These are phyloP conservation scores for Panthera uncia DNA, from an alignment of 2,113 vertebrate species.

Conservation along the genomic window DNA sequence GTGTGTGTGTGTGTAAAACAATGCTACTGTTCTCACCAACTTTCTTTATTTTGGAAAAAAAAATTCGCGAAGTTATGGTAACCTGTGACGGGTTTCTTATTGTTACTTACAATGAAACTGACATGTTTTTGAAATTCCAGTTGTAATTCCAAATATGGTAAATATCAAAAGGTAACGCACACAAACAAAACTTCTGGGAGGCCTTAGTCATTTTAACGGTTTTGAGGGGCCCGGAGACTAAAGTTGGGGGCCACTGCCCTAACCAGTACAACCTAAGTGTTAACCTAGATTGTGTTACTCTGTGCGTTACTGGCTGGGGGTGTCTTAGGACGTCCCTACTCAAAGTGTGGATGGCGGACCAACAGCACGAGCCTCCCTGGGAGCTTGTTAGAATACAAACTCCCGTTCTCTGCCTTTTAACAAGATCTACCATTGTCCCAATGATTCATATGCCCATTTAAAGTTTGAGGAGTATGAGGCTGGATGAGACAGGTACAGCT, in stretches of 20 bases:
- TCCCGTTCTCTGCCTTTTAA: slow-evolving; percentile 7
- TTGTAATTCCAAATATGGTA: neutral
- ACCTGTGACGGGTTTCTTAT: neutral
- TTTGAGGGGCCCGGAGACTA: neutral
- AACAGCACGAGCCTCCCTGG: neutral
- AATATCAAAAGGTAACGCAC: neutral
- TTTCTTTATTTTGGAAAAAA: neutral
- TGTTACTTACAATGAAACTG: neutral
- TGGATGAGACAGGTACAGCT: neutral
- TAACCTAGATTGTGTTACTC: neutral
- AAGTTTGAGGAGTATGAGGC: neutral
- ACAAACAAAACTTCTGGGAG: neutral
- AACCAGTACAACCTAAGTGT: neutral
- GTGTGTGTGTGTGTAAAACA: neutral
- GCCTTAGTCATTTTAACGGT: neutral
- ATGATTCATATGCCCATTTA: neutral
- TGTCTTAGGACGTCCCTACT: neutral
- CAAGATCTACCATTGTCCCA: neutral
- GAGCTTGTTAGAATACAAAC: neutral
- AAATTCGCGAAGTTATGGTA: neutral
- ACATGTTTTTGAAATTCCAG: neutral
- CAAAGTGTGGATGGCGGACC: neutral
- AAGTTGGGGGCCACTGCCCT: neutral
- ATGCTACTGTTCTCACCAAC: neutral
- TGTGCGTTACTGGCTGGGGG: neutral